Evolutionary conservation across 92 coral and sea anemone species (phyloP).

Genomic region (Palythoa caribaeorum): DNA sequence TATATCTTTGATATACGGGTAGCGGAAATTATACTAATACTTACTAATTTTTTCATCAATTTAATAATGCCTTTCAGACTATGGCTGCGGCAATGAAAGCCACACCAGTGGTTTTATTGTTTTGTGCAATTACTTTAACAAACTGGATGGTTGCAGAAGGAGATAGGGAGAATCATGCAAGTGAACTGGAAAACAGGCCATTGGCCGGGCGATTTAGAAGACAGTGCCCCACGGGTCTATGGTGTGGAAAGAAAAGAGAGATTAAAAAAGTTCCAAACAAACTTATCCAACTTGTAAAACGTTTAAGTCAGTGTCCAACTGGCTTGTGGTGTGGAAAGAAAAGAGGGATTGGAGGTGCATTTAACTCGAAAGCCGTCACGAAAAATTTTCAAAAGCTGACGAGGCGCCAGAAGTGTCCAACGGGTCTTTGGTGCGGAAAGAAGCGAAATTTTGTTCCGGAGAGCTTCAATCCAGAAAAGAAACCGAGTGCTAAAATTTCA

Average conservation of each 20-base stretch:
- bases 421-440: slow-evolving; percentile 90
- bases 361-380: not conserved
- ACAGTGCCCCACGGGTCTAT: slow-evolving; percentile 83
- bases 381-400: not conserved
- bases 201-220: slow-evolving; percentile 7
- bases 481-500: not conserved
- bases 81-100: not conserved
- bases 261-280: slow-evolving; percentile 25
- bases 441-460: slow-evolving; percentile 57
- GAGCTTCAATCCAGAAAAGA: not conserved
- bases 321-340: slow-evolving; percentile 44
- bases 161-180: not conserved
- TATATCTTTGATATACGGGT: no score
- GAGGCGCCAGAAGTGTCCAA: slow-evolving; percentile 64
- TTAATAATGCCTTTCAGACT: not conserved
- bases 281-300: slow-evolving; percentile 13
- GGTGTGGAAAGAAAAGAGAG: slow-evolving; percentile 85
- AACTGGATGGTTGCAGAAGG: not conserved
- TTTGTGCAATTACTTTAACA: not conserved
- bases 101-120: slow-evolving; percentile 8
- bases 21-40: no score
- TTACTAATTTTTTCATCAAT: no score
- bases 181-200: not conserved
- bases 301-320: slow-evolving; percentile 16
- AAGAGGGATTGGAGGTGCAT: not conserved